These are phyloP conservation scores for Actenoides hombroni DNA, from an alignment of 2,113 vertebrate genomes.

Conservation along the genomic window DNA sequence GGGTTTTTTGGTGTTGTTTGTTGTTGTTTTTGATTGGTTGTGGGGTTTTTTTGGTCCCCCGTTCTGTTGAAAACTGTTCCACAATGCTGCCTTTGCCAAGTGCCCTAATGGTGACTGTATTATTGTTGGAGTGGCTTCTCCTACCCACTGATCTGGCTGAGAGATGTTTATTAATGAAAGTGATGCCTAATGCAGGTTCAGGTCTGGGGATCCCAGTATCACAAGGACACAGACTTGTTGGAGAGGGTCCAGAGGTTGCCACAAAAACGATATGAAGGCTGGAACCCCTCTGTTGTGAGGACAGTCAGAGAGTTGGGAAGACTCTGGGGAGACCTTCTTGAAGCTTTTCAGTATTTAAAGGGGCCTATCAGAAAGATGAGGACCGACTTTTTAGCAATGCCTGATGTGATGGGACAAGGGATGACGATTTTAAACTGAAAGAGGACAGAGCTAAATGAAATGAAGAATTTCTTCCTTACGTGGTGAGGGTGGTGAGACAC, in stretches of 20 bases:
- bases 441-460: not conserved
- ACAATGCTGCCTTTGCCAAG: accelerated
- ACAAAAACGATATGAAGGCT: not conserved
- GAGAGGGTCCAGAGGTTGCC: not conserved
- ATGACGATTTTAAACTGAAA: not conserved
- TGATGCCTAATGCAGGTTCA: not conserved
- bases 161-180: not conserved
- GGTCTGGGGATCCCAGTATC: not conserved
- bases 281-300: not conserved
- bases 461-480: not conserved
- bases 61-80: not conserved
- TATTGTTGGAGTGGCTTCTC: not conserved
- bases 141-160: not conserved
- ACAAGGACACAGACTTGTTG: not conserved
- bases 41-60: too few species aligned
- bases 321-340: not conserved
- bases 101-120: not conserved
- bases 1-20: too few species aligned
- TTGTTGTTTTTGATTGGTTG: too few species aligned
- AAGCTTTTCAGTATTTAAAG: not conserved
- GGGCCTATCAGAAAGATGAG: not conserved
- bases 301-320: not conserved
- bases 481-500: not conserved
- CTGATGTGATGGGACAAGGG: not conserved
- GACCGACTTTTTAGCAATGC: not conserved